Evolutionary conservation across 2,888 invertebrate genomes (phyloP).

Genomic region (Reticulitermes lucifugus): DNA sequence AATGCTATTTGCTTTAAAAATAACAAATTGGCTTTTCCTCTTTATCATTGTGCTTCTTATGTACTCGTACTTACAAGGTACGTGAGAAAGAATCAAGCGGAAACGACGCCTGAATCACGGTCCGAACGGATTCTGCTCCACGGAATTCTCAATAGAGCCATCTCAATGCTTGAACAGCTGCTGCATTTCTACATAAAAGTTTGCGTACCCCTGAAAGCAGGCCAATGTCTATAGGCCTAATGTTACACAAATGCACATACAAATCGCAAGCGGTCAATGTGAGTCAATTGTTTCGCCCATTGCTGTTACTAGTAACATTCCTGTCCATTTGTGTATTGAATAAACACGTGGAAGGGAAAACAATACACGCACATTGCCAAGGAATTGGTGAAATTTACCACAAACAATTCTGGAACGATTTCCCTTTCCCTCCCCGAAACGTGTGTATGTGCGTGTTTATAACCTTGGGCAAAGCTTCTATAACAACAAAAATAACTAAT

Average conservation of each 20-base stretch:
- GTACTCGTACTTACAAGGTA: too few species aligned
- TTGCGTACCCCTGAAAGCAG: conserved; percentile 10
- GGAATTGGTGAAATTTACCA: conserved; percentile 31
- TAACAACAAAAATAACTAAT: neutral
- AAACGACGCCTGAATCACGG: too few species aligned
- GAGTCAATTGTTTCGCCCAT: conserved; percentile 28
- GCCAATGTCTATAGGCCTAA: neutral
- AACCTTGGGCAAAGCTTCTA: neutral
- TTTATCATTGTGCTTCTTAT: too few species aligned
- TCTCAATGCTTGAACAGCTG: too few species aligned
- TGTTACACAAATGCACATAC: conserved; percentile 26
- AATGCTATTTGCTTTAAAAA: too few species aligned
- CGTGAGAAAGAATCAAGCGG: too few species aligned
- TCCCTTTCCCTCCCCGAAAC: neutral
- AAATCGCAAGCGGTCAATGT: conserved; percentile 29
- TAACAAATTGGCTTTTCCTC: too few species aligned
- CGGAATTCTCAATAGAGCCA: too few species aligned
- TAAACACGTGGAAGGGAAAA: conserved; percentile 20
- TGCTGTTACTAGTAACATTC: conserved; percentile 25
- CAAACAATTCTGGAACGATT: conserved; percentile 29
- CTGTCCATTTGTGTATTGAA: conserved; percentile 24
- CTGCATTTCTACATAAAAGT: too few species aligned
- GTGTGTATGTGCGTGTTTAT: neutral
- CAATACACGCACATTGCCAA: conserved; percentile 27
- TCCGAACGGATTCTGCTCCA: too few species aligned